These are phyloP conservation scores for Eptatretus atami DNA, from an alignment of 2,797 vertebrate genomes.

Conservation along the genomic window DNA sequence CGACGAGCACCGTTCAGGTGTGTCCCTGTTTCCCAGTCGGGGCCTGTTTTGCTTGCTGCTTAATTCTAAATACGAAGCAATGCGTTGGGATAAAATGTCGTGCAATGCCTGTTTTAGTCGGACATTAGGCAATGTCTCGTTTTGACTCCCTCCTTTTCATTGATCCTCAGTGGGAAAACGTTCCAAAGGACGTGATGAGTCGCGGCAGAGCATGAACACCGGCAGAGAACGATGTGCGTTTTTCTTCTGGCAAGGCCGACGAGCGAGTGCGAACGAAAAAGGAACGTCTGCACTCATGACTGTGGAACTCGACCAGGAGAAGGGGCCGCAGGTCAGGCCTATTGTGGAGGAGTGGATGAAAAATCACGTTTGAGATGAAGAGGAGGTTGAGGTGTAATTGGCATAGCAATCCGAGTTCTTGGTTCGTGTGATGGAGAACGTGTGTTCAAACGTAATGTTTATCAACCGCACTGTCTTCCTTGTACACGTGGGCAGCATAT, in stretches of 20 bases:
- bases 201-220: conserved; percentile 10
- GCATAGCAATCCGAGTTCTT: background rate
- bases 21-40: no score
- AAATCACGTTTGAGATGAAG: background rate
- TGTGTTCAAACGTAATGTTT: no score
- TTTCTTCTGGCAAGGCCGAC: conserved; percentile 26
- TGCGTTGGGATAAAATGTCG: no score
- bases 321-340: conserved; percentile 15
- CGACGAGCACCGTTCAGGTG: no score
- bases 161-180: no score
- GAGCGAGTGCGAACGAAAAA: conserved; percentile 15
- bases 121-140: no score
- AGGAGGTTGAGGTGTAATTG: background rate
- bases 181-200: conserved; percentile 7
- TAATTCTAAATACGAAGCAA: no score
- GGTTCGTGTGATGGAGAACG: background rate
- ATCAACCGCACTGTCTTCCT: no score
- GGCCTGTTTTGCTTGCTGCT: no score
- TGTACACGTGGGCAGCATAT: no score
- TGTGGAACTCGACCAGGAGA: conserved; percentile 18
- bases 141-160: no score
- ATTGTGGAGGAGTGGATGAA: background rate
- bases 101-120: no score
- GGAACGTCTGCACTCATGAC: conserved; percentile 18
- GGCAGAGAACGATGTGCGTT: conserved; percentile 13